These are phyloP conservation scores for Choristoneura fumiferana DNA, from an alignment of 1,140 invertebrate genomes.

Conservation along the genomic window DNA sequence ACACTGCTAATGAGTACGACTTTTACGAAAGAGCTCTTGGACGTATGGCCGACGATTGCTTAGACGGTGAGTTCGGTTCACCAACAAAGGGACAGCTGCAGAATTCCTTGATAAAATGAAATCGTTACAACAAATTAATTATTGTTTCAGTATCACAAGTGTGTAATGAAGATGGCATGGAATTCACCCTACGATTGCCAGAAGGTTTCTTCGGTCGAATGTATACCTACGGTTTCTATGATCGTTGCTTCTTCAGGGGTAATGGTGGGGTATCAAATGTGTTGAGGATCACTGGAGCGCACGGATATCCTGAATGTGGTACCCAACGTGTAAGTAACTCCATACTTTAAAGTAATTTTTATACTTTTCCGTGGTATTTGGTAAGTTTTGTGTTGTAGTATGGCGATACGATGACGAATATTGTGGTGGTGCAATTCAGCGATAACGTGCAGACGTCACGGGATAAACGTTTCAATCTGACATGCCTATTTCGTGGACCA, in stretches of 20 bases:
- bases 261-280: slow-evolving; percentile 91
- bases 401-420: slow-evolving; percentile 95
- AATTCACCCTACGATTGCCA: slow-evolving; percentile 91
- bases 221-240: slow-evolving; percentile 95
- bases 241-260: slow-evolving; percentile 93
- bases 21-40: slow-evolving; percentile 90
- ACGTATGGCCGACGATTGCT: slow-evolving; percentile 86
- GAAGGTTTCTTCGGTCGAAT: slow-evolving; percentile 94
- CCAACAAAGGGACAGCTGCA: too few relatives aligned
- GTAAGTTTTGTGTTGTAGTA: slow-evolving; percentile 82
- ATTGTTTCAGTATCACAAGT: slow-evolving; percentile 89
- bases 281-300: slow-evolving; percentile 90
- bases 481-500: slow-evolving; percentile 92
- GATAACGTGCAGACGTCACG: slow-evolving; percentile 94
- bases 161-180: slow-evolving; percentile 96
- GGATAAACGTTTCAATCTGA: slow-evolving; percentile 95
- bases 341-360: slow-evolving; percentile 8
- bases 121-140: too few relatives aligned
- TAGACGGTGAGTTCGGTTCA: slow-evolving; percentile 87
- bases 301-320: slow-evolving; percentile 94
- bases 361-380: too few relatives aligned
- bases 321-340: slow-evolving; percentile 84
- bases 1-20: slow-evolving; percentile 87
- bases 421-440: slow-evolving; percentile 95
- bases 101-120: too few relatives aligned